Evolutionary conservation across 2,888 invertebrate genomes (phyloP).

Genomic region (Choristoneura rosaceana): DNA sequence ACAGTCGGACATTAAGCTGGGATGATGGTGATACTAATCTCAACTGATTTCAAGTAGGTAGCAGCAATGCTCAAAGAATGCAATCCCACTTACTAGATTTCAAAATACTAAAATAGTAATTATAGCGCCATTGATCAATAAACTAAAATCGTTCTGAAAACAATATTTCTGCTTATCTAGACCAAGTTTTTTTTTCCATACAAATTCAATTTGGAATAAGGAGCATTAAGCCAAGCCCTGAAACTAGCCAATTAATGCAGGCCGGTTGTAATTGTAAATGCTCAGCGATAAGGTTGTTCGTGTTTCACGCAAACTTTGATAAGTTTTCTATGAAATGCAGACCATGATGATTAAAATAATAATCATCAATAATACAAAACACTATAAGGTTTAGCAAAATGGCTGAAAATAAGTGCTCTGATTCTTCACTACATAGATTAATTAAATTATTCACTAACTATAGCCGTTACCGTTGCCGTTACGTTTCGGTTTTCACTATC

Average conservation of each 20-base stretch:
- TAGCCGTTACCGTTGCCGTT: too few species aligned
- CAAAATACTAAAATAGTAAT: background rate
- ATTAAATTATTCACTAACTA: too few species aligned
- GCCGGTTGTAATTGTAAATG: conserved; percentile 3
- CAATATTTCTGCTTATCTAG: background rate
- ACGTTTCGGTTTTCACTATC: too few species aligned
- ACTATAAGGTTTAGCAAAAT: too few species aligned
- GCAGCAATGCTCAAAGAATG: background rate
- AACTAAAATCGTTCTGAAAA: background rate
- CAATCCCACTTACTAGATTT: background rate
- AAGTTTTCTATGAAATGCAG: conserved; percentile 2
- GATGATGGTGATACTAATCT: too few species aligned
- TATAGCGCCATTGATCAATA: background rate
- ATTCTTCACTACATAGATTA: too few species aligned
- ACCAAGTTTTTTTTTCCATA: background rate
- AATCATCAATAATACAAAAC: background rate
- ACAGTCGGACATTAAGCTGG: too few species aligned
- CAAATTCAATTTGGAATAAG: conserved; percentile 6
- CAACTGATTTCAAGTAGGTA: background rate
- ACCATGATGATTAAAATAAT: background rate
- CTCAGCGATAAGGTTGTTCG: conserved; percentile 7
- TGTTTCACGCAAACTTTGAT: conserved; percentile 8
- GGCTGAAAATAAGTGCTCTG: too few species aligned
- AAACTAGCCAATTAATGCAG: conserved; percentile 4
- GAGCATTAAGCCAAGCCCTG: background rate